These are phyloP conservation scores for Noturus placidus DNA, from an alignment of 2,113 vertebrate species.

Conservation along the genomic window DNA sequence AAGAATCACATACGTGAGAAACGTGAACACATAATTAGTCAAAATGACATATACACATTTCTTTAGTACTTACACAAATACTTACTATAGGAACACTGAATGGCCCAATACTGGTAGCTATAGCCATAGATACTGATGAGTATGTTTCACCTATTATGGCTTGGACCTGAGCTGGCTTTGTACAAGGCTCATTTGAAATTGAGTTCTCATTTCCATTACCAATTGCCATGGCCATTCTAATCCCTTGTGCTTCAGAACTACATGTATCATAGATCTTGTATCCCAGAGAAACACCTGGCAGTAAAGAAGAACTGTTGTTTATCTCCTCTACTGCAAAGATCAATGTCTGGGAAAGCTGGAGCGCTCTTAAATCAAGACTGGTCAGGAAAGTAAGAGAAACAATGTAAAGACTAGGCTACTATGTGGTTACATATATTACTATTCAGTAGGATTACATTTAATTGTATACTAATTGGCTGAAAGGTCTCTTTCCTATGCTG, in stretches of 20 bases:
- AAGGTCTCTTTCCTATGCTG: background rate
- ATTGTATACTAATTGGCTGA: background rate
- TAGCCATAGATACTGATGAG: conserved; percentile 51
- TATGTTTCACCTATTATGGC: conserved; percentile 55
- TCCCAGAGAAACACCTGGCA: conserved; percentile 53
- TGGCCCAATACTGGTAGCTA: conserved; percentile 38
- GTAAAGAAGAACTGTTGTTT: conserved; percentile 56
- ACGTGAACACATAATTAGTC: background rate
- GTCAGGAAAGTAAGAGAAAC: background rate
- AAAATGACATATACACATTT: background rate
- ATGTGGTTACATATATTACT: background rate
- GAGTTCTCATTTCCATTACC: conserved; percentile 51
- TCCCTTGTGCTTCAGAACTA: conserved; percentile 39
- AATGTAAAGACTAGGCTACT: background rate
- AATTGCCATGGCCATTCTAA: conserved; percentile 50
- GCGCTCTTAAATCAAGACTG: conserved; percentile 53
- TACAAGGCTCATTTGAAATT: conserved; percentile 37
- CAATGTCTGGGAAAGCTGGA: conserved; percentile 56
- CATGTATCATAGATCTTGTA: conserved; percentile 59
- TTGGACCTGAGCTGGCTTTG: conserved; percentile 46
- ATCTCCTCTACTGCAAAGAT: conserved; percentile 62
- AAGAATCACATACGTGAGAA: background rate
- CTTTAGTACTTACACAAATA: background rate
- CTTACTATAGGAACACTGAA: conserved; percentile 51
- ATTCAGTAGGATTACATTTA: background rate